phyloP scores from a whole-genome alignment of 2,113 vertebrate species.

The Kryptolebias marmoratus region DNA sequence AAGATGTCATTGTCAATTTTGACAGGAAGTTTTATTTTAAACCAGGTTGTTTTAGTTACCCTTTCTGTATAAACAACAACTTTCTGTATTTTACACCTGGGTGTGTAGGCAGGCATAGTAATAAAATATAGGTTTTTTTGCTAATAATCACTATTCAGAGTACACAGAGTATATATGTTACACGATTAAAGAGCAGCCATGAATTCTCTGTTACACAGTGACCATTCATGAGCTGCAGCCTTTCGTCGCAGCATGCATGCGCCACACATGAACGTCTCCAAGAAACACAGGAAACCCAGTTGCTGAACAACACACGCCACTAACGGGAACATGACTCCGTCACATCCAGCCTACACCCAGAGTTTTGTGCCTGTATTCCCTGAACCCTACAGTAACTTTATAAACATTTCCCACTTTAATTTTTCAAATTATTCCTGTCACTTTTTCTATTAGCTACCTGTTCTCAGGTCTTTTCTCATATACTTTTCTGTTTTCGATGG shows the following conservation, averaged over 20 bases:
- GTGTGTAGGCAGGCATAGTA: background rate
- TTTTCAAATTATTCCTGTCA: background rate
- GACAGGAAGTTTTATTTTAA: background rate
- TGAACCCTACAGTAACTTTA: background rate
- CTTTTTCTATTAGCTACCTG: constrained; percentile 11
- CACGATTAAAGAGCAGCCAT: no score
- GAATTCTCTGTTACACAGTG: no score
- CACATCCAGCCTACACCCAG: background rate
- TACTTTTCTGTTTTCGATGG: constrained; percentile 15
- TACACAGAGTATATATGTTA: no score
- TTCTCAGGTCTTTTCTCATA: constrained; percentile 53
- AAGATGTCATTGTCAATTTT: background rate
- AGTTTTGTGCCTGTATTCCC: background rate
- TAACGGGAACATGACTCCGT: background rate
- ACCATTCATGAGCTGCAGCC: background rate
- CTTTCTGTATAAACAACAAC: background rate
- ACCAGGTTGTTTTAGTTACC: background rate
- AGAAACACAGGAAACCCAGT: no score
- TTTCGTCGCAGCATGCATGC: no score
- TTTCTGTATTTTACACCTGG: background rate
- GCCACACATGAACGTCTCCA: no score
- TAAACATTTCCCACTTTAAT: background rate
- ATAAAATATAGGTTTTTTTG: background rate
- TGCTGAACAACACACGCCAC: background rate
- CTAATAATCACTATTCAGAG: background rate